phyloP scores from a whole-genome alignment of 2,797 vertebrate genomes.

The Aphelocoma californica region DNA sequence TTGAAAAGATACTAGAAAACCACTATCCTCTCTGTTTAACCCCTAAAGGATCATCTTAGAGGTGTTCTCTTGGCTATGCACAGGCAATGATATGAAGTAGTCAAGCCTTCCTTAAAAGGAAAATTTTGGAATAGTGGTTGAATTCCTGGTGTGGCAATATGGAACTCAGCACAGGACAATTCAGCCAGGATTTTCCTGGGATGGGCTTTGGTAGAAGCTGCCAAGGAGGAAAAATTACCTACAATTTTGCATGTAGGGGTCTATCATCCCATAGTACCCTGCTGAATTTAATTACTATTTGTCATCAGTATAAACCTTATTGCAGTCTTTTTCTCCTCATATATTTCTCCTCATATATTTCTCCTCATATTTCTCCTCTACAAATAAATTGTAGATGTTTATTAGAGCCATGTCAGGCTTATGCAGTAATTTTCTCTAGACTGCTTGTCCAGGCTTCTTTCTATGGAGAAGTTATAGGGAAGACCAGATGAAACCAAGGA shows the following conservation, averaged over 20 bases:
- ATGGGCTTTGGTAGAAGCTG: neutral
- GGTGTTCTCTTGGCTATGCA: neutral
- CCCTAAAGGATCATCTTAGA: neutral
- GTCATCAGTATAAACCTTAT: neutral
- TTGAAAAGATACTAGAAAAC: neutral
- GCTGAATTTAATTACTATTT: neutral
- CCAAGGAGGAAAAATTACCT: neutral
- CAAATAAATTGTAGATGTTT: neutral
- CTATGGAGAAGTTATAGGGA: neutral
- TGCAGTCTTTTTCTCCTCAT: neutral
- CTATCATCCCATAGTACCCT: neutral
- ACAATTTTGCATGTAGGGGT: neutral
- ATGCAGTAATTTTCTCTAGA: neutral
- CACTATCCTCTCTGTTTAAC: neutral
- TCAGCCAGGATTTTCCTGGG: neutral
- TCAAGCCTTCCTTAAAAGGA: neutral
- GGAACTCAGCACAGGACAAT: neutral
- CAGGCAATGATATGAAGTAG: neutral
- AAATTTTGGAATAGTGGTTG: neutral
- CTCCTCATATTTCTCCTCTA: too few species aligned
- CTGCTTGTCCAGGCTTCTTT: neutral
- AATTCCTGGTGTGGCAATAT: neutral
- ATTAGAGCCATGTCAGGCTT: neutral
- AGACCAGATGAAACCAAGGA: neutral
- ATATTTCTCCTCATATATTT: too few species aligned